Conservation (phyloP, 2,888 invertebrate genomes). For the Synergus itoensis region DNA sequence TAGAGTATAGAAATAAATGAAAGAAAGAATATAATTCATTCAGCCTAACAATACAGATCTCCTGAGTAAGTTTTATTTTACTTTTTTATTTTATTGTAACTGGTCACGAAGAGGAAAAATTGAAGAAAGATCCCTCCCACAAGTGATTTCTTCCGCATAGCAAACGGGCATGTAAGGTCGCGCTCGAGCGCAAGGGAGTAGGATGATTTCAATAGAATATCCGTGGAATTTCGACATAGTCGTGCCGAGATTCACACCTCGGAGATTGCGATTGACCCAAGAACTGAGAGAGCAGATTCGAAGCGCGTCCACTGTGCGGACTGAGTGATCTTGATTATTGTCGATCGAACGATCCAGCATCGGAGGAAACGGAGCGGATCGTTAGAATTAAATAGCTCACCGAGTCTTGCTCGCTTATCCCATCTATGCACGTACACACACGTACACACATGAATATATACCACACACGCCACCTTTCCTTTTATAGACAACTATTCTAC, state of each 20-base stretch:
- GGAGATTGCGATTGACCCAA: constrained; percentile 54
- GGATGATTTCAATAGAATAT: constrained; percentile 45
- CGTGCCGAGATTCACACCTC: constrained; percentile 50
- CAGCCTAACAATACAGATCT: constrained; percentile 24
- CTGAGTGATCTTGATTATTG: constrained; percentile 40
- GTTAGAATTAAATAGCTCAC: constrained; percentile 53
- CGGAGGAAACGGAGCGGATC: constrained; percentile 61
- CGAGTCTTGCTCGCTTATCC: constrained; percentile 53
- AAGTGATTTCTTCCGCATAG: constrained; percentile 36
- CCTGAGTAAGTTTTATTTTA: constrained; percentile 1
- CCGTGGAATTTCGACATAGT: constrained; percentile 40
- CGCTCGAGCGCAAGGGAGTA: not conserved
- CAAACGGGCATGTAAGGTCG: constrained; percentile 29
- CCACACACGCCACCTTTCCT: not conserved
- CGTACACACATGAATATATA: not conserved
- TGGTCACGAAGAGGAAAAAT: constrained; percentile 34
- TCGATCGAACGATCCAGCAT: constrained; percentile 52
- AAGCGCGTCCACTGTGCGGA: constrained; percentile 10
- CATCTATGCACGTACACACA: constrained; percentile 48
- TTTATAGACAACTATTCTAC: not conserved
- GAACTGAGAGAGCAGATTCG: constrained; percentile 52
- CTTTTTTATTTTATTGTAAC: constrained; percentile 5
- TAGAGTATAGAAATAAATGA: not conserved
- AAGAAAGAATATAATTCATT: constrained; percentile 12
- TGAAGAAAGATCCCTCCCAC: not conserved